phyloP scores from a whole-genome alignment of 2,113 vertebrate genomes.

The Odontophorus gujanensis region DNA sequence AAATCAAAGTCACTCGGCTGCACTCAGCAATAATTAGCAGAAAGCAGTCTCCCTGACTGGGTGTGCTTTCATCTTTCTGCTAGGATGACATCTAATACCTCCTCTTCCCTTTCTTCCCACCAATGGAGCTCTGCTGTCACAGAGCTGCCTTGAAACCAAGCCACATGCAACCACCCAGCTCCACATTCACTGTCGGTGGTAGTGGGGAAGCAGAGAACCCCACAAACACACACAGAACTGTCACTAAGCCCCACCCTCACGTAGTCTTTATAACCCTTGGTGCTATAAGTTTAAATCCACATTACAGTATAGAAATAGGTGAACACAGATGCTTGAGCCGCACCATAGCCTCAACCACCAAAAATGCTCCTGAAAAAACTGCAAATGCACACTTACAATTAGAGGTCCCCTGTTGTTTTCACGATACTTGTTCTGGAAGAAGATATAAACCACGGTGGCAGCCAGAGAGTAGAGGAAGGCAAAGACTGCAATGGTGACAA shows the following conservation, averaged over 20 bases:
- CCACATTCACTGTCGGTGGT: not conserved
- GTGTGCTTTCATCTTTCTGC: not conserved
- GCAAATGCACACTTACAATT: slow-evolving; percentile 84
- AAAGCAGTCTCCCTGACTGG: not conserved
- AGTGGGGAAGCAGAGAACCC: not conserved
- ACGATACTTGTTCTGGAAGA: slow-evolving; percentile 95
- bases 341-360: not conserved
- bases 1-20: not conserved
- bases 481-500: slow-evolving; percentile 95
- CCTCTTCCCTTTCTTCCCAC: not conserved
- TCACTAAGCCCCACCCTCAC: not conserved
- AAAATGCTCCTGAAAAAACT: not conserved
- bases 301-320: not conserved
- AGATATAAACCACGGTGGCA: slow-evolving; percentile 93
- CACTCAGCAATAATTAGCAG: not conserved
- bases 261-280: not conserved
- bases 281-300: not conserved
- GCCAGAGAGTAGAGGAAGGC: slow-evolving; percentile 95
- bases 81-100: not conserved
- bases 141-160: not conserved
- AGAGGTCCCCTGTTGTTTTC: slow-evolving; percentile 94
- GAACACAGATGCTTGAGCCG: not conserved
- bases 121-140: not conserved
- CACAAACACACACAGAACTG: not conserved
- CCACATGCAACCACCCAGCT: not conserved